Conservation (phyloP, 2,113 vertebrate genomes). For the Spea bombifrons region DNA sequence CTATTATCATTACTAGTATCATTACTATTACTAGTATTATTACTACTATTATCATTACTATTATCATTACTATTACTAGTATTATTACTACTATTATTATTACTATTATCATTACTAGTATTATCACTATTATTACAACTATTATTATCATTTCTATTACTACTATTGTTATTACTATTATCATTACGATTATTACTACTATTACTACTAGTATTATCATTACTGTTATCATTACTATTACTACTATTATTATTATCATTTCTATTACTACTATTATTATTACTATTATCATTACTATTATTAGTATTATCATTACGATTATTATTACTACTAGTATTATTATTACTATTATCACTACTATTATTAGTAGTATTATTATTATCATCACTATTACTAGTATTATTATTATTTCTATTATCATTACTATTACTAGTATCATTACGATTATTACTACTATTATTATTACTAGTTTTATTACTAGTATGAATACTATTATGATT, state of each 20-base stretch:
- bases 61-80: neutral
- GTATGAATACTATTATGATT: neutral
- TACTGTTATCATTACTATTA: neutral
- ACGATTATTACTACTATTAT: neutral
- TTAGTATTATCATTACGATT: too few species aligned
- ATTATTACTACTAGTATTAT: neutral
- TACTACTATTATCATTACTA: too few species aligned
- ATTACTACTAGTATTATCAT: neutral
- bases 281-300: too few species aligned
- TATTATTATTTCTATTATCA: neutral
- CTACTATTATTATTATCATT: neutral
- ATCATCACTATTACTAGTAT: neutral
- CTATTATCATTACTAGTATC: neutral
- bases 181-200: neutral
- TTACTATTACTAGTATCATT: neutral
- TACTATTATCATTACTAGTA: neutral
- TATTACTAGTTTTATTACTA: neutral
- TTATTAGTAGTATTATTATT: neutral
- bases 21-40: neutral
- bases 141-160: neutral
- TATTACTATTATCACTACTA: neutral
- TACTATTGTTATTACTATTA: neutral
- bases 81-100: too few species aligned
- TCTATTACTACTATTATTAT: too few species aligned
- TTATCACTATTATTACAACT: neutral